A percentile compares a stretch with the other conserved stretches of the same genome.
These are phyloP conservation scores for Sminthopsis crassicaudata DNA, from an alignment of 2,113 vertebrate species.

Conservation along the genomic window DNA sequence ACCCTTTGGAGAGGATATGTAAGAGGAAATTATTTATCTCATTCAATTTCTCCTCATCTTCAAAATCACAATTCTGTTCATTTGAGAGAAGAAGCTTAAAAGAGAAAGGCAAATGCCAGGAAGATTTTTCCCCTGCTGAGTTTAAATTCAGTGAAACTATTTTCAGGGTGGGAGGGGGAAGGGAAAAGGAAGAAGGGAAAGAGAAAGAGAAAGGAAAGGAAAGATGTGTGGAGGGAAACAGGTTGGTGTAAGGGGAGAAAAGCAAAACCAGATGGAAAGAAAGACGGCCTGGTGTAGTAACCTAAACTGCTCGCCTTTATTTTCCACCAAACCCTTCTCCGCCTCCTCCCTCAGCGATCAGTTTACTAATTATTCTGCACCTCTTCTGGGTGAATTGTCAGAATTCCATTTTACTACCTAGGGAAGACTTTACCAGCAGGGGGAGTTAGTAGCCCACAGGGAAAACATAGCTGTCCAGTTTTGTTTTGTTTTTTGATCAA, in stretches of 20 bases:
- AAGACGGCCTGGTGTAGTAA: neutral
- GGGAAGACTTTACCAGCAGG: neutral
- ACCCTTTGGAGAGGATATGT: slow-evolving; percentile 61
- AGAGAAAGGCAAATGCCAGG: slow-evolving; percentile 11
- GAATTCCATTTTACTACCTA: neutral
- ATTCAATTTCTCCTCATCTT: slow-evolving; percentile 14
- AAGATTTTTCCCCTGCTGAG: slow-evolving; percentile 31
- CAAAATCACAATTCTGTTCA: slow-evolving; percentile 49
- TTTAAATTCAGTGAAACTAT: slow-evolving; percentile 26
- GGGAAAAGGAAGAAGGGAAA: neutral
- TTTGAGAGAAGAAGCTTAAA: slow-evolving; percentile 31
- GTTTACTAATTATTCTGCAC: neutral
- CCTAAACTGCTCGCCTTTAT: neutral
- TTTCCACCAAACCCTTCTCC: neutral
- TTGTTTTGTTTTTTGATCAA: neutral
- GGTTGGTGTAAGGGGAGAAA: neutral
- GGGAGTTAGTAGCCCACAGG: neutral
- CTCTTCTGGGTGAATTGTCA: neutral
- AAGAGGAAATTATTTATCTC: slow-evolving; percentile 57
- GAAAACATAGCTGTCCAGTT: neutral
- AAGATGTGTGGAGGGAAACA: neutral
- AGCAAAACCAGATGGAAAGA: neutral
- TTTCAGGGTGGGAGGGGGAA: neutral
- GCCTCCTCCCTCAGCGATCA: neutral
- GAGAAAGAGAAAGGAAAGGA: neutral